Percentiles rank a stretch among this genome's conserved stretches.
Conservation (phyloP, 30 jellyfish, hydroid and myxozoan species). For the Morbakka virulenta region DNA sequence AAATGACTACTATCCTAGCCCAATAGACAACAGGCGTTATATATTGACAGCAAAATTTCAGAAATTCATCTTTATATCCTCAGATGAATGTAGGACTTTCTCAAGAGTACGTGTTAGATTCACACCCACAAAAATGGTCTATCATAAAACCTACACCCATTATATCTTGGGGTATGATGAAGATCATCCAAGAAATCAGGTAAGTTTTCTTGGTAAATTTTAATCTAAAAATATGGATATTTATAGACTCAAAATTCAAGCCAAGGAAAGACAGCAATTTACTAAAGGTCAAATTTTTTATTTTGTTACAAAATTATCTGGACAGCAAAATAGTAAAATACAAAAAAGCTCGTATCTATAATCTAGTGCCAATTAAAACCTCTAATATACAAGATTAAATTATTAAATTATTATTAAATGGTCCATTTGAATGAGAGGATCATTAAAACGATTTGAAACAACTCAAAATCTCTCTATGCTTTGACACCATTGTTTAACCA, state of each 20-base stretch:
- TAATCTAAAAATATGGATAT: neutral
- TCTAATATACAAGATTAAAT: too few relatives aligned
- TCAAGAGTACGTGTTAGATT: constrained; percentile 26
- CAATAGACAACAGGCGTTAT: constrained; percentile 60
- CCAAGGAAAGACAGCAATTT: too few relatives aligned
- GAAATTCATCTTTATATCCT: constrained; percentile 52
- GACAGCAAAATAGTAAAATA: too few relatives aligned
- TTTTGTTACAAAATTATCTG: too few relatives aligned
- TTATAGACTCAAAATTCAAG: neutral
- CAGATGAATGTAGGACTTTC: constrained; percentile 70
- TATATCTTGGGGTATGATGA: constrained; percentile 79
- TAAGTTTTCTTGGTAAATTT: constrained; percentile 14
- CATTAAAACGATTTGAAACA: too few relatives aligned
- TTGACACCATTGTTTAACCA: too few relatives aligned
- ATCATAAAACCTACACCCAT: constrained; percentile 52
- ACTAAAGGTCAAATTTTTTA: too few relatives aligned
- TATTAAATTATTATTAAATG: too few relatives aligned
- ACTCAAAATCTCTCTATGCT: too few relatives aligned
- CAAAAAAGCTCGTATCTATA: too few relatives aligned
- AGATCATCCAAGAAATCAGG: constrained; percentile 75
- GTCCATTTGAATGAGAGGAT: too few relatives aligned
- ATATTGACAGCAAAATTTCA: constrained; percentile 84
- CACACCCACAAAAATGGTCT: constrained; percentile 70
- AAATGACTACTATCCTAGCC: constrained; percentile 84
- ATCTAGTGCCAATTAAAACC: too few relatives aligned